Conservation (phyloP, 1,140 invertebrate genomes). For the Bicyclus anynana region DNA sequence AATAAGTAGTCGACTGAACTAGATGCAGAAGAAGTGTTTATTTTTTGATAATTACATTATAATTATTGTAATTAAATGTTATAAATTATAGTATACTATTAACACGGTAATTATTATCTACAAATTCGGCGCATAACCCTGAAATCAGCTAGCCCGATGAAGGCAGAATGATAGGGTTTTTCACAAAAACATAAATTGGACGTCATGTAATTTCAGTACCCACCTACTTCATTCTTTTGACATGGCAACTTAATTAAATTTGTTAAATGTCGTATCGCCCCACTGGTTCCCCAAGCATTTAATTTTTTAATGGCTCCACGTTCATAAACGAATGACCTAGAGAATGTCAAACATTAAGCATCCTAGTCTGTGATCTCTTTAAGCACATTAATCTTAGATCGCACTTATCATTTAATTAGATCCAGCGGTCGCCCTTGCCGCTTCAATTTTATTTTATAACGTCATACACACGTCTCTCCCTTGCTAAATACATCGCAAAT, state of each 20-base stretch:
- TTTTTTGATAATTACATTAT: too few relatives aligned
- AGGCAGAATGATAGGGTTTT: too few relatives aligned
- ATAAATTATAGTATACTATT: too few relatives aligned
- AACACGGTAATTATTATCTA: too few relatives aligned
- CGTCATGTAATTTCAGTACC: too few relatives aligned
- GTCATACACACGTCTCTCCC: conserved; percentile 73
- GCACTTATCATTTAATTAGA: conserved; percentile 76
- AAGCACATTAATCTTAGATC: conserved; percentile 72
- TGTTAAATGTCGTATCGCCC: conserved; percentile 2
- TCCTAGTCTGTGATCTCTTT: conserved; percentile 56
- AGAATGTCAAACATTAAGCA: conserved; percentile 48
- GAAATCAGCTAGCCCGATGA: too few relatives aligned
- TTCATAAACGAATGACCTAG: conserved; percentile 24
- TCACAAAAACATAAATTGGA: too few relatives aligned
- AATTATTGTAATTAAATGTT: too few relatives aligned
- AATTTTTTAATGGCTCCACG: conserved; percentile 12
- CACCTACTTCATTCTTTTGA: too few relatives aligned
- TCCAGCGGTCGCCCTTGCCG: conserved; percentile 67
- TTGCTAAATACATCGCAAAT: conserved; percentile 51
- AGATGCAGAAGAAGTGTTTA: too few relatives aligned
- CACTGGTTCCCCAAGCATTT: conserved; percentile 9
- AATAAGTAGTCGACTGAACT: too few relatives aligned
- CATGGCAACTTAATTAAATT: conserved; percentile 4
- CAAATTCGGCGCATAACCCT: too few relatives aligned
- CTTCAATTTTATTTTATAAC: conserved; percentile 76